Evolutionary conservation across 1,140 invertebrate genomes (phyloP), one percentile per base, ranked within the genome.

Genomic region (Drosophila arizonae): DNA sequence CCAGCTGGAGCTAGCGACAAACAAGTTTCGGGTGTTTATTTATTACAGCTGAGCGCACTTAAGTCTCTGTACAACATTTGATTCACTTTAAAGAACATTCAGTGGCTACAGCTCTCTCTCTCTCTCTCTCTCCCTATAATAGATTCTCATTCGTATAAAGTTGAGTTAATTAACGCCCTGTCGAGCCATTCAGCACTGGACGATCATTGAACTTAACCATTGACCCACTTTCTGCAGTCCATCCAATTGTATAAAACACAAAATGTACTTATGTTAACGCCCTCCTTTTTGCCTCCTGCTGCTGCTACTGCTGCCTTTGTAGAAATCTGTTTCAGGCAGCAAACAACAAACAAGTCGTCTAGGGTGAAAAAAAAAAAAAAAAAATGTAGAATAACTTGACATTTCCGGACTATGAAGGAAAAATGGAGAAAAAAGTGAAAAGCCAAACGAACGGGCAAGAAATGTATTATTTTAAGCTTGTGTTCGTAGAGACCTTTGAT

Each of bases 91-190:
- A 45, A 2, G 13, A 13, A 26, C 2, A 39, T 5, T 13, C 17
- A 30, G 17, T 11, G n/a, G 17, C 43, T 48, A 45, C 15, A 54
- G 45, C 30, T 6, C 26, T 36, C 54, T 17, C 17, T 17, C 17
- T 17, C 17, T 17, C 17, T 17, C 17, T 6, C 30, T 1, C 17
- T 17, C 17, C 0, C 17, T 56, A 57, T 66, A 45, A 55, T 39
- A 39, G 36, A 39, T 39, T 11, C 0, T 13, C 11, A 39, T 39
- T 39, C 36, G 11, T 39, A 11, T 39, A 2, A 61, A 64, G 64
- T 62, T 61, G 69, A 81, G 81, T 81, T 76, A 77, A 81, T 81
- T 81, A 73, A 64, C 66, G 61, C 60, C 21, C 21, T 11, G 66
- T 28, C 17, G 50, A 17, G 26, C 15, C 36, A 17, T 26, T 69